Percentiles rank a stretch among this genome's conserved stretches.
Conservation (phyloP, 2,888 invertebrate species). For the Epinotia nisella region DNA sequence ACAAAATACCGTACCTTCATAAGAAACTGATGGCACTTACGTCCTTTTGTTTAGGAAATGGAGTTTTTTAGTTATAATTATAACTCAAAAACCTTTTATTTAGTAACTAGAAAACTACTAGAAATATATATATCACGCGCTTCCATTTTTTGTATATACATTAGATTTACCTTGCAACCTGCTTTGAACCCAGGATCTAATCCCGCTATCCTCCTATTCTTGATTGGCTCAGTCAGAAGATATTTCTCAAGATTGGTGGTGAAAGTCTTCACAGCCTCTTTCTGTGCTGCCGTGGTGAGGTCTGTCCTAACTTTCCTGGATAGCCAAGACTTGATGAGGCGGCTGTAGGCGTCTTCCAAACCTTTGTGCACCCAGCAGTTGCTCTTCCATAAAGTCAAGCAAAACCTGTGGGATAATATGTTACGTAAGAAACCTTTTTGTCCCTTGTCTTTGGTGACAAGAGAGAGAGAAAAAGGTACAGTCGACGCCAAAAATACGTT, state of each 20-base stretch:
- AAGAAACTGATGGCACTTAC: too few relatives aligned
- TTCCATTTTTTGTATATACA: not conserved
- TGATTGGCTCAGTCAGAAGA: constrained; percentile 91
- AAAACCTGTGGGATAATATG: constrained; percentile 70
- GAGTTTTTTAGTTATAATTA: too few relatives aligned
- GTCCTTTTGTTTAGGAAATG: too few relatives aligned
- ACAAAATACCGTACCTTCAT: too few relatives aligned
- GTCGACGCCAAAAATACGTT: too few relatives aligned
- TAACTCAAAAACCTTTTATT: too few relatives aligned
- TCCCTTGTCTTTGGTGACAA: too few relatives aligned
- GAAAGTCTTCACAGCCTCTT: constrained; percentile 94
- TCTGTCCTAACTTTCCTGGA: constrained; percentile 89
- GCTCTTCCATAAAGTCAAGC: constrained; percentile 72
- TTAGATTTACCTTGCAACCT: constrained; percentile 90
- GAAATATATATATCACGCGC: too few relatives aligned
- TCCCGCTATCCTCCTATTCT: constrained; percentile 91
- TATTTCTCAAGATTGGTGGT: constrained; percentile 93
- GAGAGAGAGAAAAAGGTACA: too few relatives aligned
- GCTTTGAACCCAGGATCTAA: constrained; percentile 96
- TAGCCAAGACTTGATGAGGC: constrained; percentile 86
- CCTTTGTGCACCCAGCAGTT: constrained; percentile 73
- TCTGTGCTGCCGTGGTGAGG: constrained; percentile 90
- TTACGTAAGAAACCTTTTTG: too few relatives aligned
- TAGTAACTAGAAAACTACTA: too few relatives aligned
- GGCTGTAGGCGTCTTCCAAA: constrained; percentile 72